phyloP scores from a whole-genome alignment of 1,140 invertebrate species.

The Phymastichus coffea region DNA sequence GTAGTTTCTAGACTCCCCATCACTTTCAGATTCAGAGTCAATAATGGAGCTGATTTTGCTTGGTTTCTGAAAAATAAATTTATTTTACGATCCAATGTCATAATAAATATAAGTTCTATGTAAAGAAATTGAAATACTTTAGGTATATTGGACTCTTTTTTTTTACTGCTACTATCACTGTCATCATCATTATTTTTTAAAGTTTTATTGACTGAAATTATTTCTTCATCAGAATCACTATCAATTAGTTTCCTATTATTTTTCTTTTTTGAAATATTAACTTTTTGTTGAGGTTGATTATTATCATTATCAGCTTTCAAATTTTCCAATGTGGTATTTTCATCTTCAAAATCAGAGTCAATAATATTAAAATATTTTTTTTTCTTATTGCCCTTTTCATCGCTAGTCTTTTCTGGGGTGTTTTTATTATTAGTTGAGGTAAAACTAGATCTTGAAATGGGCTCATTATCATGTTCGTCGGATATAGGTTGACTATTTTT shows the following conservation, averaged over 20 bases:
- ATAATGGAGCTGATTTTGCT: too few relatives aligned
- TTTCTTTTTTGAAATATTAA: neutral
- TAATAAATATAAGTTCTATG: too few relatives aligned
- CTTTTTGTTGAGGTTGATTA: neutral
- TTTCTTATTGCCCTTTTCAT: neutral
- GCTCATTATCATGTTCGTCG: neutral
- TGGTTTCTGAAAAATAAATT: too few relatives aligned
- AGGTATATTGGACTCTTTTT: neutral
- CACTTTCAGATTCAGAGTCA: too few relatives aligned
- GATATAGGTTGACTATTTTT: neutral
- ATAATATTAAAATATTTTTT: constrained; percentile 19
- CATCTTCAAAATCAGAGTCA: constrained; percentile 26
- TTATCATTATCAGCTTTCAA: neutral
- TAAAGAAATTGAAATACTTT: too few relatives aligned
- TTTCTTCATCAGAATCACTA: constrained; percentile 26
- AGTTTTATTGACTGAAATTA: neutral
- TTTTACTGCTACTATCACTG: constrained; percentile 2
- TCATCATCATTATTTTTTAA: constrained; percentile 13
- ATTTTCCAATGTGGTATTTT: constrained; percentile 19
- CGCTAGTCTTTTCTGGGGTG: neutral
- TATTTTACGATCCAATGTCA: too few relatives aligned
- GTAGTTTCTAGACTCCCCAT: too few relatives aligned
- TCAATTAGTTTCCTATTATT: constrained; percentile 16
- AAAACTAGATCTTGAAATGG: neutral
- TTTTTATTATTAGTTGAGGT: neutral